phyloP scores from a whole-genome alignment of 1,140 invertebrate species.

The Scaptomyza hsui region DNA sequence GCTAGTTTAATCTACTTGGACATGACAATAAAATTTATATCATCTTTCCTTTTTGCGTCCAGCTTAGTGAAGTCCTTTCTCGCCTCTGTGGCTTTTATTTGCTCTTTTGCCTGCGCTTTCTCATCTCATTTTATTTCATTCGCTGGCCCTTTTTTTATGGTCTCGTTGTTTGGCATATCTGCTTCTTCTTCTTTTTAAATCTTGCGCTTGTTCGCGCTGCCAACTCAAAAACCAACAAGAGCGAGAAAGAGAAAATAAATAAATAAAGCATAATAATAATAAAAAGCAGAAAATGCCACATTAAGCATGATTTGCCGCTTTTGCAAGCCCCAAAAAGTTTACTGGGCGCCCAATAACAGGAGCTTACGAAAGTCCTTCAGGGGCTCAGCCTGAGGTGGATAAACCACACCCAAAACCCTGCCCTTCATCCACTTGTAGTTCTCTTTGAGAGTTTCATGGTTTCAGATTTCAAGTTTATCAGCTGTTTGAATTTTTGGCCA shows the following conservation, averaged over 20 bases:
- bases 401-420: background rate
- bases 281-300: conserved; percentile 71
- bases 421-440: conserved; percentile 16
- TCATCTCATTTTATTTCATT: conserved; percentile 67
- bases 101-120: conserved; percentile 47
- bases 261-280: conserved; percentile 62
- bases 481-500: conserved; percentile 64
- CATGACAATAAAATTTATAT: conserved; percentile 83
- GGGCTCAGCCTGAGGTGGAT: conserved; percentile 13
- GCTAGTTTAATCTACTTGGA: conserved; percentile 83
- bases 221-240: conserved; percentile 37
- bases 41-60: conserved; percentile 61
- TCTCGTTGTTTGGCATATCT: conserved; percentile 50
- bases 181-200: conserved; percentile 68
- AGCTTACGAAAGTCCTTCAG: conserved; percentile 23
- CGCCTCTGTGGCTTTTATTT: conserved; percentile 77
- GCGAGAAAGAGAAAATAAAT: conserved; percentile 49
- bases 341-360: conserved; percentile 44
- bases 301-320: conserved; percentile 81
- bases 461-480: conserved; percentile 69
- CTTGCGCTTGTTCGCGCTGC: conserved; percentile 61
- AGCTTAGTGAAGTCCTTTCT: conserved; percentile 78
- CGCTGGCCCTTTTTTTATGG: conserved; percentile 68
- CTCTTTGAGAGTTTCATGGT: conserved; percentile 55
- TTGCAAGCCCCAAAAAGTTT: conserved; percentile 59